These are phyloP conservation scores for Hyalella azteca DNA, from an alignment of 2,888 invertebrate species.

Conservation along the genomic window DNA sequence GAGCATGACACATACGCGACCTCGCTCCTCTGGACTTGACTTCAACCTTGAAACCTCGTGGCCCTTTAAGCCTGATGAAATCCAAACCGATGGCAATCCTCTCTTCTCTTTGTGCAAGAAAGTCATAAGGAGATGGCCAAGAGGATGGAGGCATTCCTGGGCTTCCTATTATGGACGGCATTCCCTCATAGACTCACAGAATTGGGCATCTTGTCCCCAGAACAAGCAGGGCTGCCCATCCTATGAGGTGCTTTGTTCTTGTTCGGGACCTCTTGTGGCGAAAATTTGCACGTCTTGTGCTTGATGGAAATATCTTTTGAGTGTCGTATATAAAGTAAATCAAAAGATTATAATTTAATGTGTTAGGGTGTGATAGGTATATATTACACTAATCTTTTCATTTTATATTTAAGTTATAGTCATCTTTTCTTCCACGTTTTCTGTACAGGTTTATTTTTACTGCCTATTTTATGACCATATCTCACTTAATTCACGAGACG, in stretches of 20 bases:
- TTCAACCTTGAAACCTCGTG: conserved; percentile 15
- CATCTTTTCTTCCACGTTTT: too few relatives aligned
- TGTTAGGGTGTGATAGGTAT: too few relatives aligned
- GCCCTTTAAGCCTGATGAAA: conserved; percentile 7
- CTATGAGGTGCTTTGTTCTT: conserved; percentile 29
- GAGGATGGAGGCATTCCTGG: conserved; percentile 11
- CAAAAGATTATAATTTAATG: too few relatives aligned
- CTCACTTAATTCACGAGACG: too few relatives aligned
- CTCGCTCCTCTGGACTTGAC: too few relatives aligned
- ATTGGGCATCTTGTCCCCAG: conserved; percentile 21
- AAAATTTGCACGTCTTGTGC: neutral
- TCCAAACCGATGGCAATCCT: conserved; percentile 10
- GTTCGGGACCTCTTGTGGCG: neutral
- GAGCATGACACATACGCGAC: too few relatives aligned
- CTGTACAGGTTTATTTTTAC: too few relatives aligned
- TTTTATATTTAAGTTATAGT: too few relatives aligned
- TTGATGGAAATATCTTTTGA: too few relatives aligned
- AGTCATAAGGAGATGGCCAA: neutral
- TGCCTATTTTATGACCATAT: too few relatives aligned
- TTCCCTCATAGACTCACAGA: conserved; percentile 25
- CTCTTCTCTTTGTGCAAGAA: conserved; percentile 13
- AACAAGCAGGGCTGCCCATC: conserved; percentile 13
- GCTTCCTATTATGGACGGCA: conserved; percentile 33
- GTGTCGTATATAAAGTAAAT: too few relatives aligned
- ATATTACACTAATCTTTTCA: too few relatives aligned